Evolutionary conservation across 2,797 vertebrate genomes (phyloP).

Genomic region (Psittacula derbiana): DNA sequence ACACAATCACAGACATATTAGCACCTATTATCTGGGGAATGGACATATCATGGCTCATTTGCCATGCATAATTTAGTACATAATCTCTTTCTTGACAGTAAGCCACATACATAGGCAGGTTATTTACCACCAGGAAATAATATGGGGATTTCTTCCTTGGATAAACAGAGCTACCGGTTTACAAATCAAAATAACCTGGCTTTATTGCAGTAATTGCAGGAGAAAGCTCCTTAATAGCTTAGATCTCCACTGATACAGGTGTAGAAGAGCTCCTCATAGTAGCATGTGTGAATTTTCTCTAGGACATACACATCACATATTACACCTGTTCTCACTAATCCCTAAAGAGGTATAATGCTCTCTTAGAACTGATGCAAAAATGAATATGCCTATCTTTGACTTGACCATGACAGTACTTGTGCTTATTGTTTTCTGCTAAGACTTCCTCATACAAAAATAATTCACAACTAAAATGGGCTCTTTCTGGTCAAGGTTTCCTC

Average conservation of each 20-base stretch:
- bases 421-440: constrained; percentile 14
- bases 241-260: background rate
- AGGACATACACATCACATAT: background rate
- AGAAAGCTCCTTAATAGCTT: background rate
- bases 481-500: constrained; percentile 71
- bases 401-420: background rate
- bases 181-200: background rate
- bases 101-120: background rate
- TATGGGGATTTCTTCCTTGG: background rate
- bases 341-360: background rate
- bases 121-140: background rate
- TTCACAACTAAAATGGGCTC: constrained; percentile 45
- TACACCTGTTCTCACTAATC: background rate
- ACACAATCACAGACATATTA: background rate
- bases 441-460: constrained; percentile 58
- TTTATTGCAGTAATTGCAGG: background rate
- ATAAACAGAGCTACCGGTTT: background rate
- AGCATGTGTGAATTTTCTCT: background rate
- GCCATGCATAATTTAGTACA: background rate
- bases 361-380: background rate
- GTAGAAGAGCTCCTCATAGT: background rate
- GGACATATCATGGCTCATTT: background rate
- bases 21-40: background rate
- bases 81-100: background rate
- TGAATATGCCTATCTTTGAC: background rate